Base-by-base conservation (phyloP, 1,140 invertebrate genomes). In the Antheraea pernyi region DNA sequence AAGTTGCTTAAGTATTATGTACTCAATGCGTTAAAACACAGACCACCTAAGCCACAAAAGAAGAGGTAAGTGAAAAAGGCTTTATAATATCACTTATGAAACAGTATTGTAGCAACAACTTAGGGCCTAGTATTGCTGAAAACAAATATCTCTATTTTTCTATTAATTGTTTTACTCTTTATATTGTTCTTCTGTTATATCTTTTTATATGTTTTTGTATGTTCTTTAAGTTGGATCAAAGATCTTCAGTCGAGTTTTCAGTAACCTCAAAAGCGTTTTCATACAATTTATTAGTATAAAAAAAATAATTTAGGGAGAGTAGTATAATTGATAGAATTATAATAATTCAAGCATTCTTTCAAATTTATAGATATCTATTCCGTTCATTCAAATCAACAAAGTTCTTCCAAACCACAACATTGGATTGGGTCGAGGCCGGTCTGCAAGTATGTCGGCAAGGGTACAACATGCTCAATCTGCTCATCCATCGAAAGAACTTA, bases 341-440 rank as follows among this genome's bases (percentile, higher is more conserved):
- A n/a, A n/a, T n/a, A 30, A 30, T 30, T 30, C 22, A 30, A 30
- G 22, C 16, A 53, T 11, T 10, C 2, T 53, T 53, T 53, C 16
- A 8, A 36, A 13, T 6, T 61, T 73, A 19, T 74, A 94, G 94
- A 65, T 99, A 99, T 84, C 92, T 99, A 16, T 99, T 99, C 95
- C 95, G 99, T 18, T 99, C 99, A 0, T 99, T 99, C 93, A 99
- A 99, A 92, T 97, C 98, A 0, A 99, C 99, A 0, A 99, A 99
- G 92, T 99, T 99, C 93, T 99, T 99, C 94, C 99, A 99, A 95
- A 98, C 98, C 0, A 99, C 99, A 16, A 99, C 98, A 0, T 93
- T 99, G 69, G 99, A 99, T 92, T 99, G 99, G 99, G 99, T 99
- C 1, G 99, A 99, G 93, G 98, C 98, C 66, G 99, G 99, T 36